phyloP scores from a whole-genome alignment of 2,113 vertebrate species.

The Leucopternis melanops region DNA sequence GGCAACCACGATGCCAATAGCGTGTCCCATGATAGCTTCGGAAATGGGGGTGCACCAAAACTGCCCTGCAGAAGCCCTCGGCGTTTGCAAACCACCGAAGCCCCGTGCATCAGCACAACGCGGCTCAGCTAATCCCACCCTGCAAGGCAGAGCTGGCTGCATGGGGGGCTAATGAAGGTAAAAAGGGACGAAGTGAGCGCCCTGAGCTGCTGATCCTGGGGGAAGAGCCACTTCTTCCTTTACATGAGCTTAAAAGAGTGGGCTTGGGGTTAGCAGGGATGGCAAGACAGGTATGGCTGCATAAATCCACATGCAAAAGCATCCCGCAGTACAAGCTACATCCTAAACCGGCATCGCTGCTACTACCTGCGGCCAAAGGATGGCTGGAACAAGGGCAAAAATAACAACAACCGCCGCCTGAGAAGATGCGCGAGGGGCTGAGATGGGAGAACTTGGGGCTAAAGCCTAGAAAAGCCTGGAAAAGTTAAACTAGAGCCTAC shows the following conservation, averaged over 20 bases:
- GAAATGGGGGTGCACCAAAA: background rate
- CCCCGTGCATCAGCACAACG: background rate
- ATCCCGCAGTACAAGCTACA: background rate
- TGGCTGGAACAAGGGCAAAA: background rate
- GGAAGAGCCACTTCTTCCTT: background rate
- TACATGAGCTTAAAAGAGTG: background rate
- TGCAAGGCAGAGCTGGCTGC: background rate
- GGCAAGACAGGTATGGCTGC: rapidly evolving
- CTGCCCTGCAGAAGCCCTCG: background rate
- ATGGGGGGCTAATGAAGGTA: background rate
- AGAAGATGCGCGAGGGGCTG: background rate
- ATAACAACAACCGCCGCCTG: no score
- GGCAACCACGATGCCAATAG: background rate
- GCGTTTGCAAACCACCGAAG: no score
- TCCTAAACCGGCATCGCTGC: background rate
- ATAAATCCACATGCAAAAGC: background rate
- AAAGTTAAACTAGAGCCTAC: background rate
- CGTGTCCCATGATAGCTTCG: background rate
- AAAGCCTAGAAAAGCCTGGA: background rate
- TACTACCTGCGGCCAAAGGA: background rate
- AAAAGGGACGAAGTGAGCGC: background rate
- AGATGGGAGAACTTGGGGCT: background rate
- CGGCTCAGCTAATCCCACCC: background rate
- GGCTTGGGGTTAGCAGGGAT: background rate
- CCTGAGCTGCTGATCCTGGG: background rate